phyloP scores from a whole-genome alignment of 2,797 vertebrate species.

The Denticeps clupeoides region DNA sequence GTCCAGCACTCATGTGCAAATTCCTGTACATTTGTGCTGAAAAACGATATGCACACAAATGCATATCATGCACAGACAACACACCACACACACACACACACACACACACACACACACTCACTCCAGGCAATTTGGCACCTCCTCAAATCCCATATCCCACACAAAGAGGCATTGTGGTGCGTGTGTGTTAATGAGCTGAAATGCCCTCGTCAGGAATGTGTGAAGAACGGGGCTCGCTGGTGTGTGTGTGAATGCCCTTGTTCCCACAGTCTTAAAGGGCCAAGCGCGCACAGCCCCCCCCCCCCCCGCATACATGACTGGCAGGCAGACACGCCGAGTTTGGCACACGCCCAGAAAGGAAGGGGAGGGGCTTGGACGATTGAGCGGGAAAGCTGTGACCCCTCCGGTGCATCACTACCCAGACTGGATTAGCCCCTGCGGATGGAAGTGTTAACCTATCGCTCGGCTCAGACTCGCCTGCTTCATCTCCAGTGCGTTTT shows the following conservation, averaged over 20 bases:
- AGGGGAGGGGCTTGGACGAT: too few species aligned
- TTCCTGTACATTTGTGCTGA: background rate
- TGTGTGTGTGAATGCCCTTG: slow-evolving; percentile 42
- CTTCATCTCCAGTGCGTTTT: too few species aligned
- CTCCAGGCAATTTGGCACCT: slow-evolving; percentile 50
- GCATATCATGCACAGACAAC: too few species aligned
- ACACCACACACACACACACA: too few species aligned
- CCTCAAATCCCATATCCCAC: slow-evolving; percentile 45
- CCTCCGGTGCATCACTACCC: too few species aligned
- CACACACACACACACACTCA: too few species aligned
- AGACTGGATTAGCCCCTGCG: too few species aligned
- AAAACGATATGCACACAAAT: background rate
- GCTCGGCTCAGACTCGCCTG: too few species aligned
- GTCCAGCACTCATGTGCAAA: background rate
- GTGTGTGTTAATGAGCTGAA: slow-evolving; percentile 66
- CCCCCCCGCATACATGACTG: background rate
- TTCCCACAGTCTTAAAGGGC: slow-evolving; percentile 61
- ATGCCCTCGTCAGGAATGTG: slow-evolving; percentile 63
- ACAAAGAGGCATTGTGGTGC: slow-evolving; percentile 64
- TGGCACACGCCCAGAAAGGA: too few species aligned
- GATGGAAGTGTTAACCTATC: too few species aligned
- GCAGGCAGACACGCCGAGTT: too few species aligned
- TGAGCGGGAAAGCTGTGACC: too few species aligned
- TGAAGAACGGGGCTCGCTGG: slow-evolving; percentile 52
- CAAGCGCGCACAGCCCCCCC: slow-evolving; percentile 22